These are phyloP conservation scores for Halichoerus grypus DNA, from an alignment of 2,113 vertebrate species.

Conservation along the genomic window DNA sequence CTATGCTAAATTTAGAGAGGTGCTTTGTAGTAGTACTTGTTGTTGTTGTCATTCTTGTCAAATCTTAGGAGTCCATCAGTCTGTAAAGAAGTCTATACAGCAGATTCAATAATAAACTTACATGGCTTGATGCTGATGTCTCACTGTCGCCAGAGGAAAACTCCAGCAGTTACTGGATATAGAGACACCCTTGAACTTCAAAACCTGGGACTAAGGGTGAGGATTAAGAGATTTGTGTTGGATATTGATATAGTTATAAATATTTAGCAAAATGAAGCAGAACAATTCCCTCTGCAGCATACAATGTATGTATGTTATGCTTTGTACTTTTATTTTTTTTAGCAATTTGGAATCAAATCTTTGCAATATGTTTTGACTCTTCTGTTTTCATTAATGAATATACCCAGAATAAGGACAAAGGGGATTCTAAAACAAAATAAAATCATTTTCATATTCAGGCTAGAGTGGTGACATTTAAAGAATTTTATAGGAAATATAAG, in stretches of 20 bases:
- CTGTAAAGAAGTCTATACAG: neutral
- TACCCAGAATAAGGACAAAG: neutral
- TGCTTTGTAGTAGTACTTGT: neutral
- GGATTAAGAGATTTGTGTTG: neutral
- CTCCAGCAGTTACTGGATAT: neutral
- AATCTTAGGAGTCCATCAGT: neutral
- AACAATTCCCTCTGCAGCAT: neutral
- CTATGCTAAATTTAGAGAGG: neutral
- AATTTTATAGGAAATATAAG: constrained; percentile 30
- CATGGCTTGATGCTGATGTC: neutral
- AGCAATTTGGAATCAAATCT: neutral
- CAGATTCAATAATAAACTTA: neutral
- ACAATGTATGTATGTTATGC: neutral
- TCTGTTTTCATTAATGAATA: constrained; percentile 35
- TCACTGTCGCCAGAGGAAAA: neutral
- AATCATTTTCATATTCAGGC: neutral
- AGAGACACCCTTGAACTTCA: neutral
- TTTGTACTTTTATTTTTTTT: neutral
- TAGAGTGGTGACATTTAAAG: neutral
- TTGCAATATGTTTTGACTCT: neutral
- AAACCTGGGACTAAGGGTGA: constrained; percentile 1
- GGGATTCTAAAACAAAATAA: neutral
- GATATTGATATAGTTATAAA: constrained; percentile 17
- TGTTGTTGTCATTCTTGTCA: neutral
- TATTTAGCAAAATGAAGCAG: constrained; percentile 9